These are phyloP conservation scores for Nannoperca obscura DNA, from an alignment of 2,797 vertebrate genomes.

Conservation along the genomic window DNA sequence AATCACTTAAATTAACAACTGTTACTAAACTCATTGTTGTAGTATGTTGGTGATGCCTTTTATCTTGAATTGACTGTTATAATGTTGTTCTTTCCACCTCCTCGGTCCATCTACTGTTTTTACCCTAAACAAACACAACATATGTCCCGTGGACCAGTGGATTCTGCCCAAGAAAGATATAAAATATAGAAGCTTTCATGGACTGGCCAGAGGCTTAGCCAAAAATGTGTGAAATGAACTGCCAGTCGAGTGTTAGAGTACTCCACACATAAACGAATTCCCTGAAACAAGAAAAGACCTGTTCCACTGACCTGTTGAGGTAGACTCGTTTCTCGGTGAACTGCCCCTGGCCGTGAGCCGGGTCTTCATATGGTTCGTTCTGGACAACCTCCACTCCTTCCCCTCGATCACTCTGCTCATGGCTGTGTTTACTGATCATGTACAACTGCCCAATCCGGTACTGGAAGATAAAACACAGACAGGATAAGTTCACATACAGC, in stretches of 20 bases:
- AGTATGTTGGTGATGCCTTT: no score
- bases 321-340: slow-evolving; percentile 97
- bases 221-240: neutral
- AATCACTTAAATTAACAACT: no score
- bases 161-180: neutral
- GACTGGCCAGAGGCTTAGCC: neutral
- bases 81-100: no score
- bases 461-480: slow-evolving; percentile 73
- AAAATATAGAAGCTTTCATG: neutral
- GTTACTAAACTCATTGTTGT: no score
- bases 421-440: slow-evolving; percentile 99
- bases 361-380: slow-evolving; percentile 95
- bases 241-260: neutral
- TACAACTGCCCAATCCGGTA: slow-evolving; percentile 98
- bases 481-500: neutral
- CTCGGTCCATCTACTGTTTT: no score
- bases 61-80: no score
- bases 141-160: neutral
- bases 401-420: slow-evolving; percentile 96
- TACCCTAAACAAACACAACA: neutral
- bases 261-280: neutral
- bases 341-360: slow-evolving; percentile 92
- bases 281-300: neutral
- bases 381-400: slow-evolving; percentile 98
- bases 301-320: slow-evolving; percentile 91